phyloP scores from a whole-genome alignment of 2,888 invertebrate genomes.

The Eilema caniola region DNA sequence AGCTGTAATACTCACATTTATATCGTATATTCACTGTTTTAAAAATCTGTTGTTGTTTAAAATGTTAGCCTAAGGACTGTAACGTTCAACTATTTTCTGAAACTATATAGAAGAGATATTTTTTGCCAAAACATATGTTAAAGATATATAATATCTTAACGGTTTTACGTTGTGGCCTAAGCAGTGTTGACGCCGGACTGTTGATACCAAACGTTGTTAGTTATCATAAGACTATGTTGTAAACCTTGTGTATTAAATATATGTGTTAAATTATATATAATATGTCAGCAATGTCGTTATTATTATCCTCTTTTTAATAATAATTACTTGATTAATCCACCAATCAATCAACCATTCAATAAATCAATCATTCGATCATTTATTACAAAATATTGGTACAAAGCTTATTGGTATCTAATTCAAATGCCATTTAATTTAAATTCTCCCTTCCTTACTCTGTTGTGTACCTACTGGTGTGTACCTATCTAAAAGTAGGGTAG shows the following conservation, averaged over 20 bases:
- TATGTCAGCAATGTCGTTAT: constrained; percentile 76
- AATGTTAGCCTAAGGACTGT: constrained; percentile 68
- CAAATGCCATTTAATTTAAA: too few species aligned
- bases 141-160: constrained; percentile 80
- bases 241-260: constrained; percentile 73
- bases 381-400: too few species aligned
- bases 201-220: constrained; percentile 56
- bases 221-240: constrained; percentile 64
- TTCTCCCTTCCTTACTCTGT: too few species aligned
- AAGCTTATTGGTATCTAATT: too few species aligned
- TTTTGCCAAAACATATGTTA: constrained; percentile 73
- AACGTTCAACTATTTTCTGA: constrained; percentile 78
- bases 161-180: constrained; percentile 69
- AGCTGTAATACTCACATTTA: constrained; percentile 51
- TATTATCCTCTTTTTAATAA: constrained; percentile 30
- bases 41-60: constrained; percentile 50
- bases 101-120: constrained; percentile 64
- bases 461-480: too few species aligned
- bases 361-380: background rate
- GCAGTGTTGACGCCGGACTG: constrained; percentile 33
- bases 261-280: constrained; percentile 83
- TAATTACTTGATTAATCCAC: background rate
- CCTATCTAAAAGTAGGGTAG: too few species aligned
- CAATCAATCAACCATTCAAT: background rate
- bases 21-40: constrained; percentile 47